phyloP scores from a whole-genome alignment of 2,797 vertebrate species.

The Amphiprion clarkii region DNA sequence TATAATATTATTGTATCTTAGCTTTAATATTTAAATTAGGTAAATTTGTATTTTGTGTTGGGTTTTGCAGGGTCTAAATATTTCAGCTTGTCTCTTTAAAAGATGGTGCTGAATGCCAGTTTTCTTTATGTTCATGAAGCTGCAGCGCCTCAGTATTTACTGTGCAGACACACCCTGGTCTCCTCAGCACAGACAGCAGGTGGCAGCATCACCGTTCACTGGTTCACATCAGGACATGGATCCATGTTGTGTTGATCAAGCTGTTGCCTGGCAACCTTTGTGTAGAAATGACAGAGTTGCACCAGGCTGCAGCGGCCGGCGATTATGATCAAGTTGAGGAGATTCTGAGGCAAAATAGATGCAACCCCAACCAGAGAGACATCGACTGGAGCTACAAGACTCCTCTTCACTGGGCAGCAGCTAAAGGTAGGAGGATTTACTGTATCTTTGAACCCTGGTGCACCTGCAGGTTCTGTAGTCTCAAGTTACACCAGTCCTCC shows the following conservation, averaged over 20 bases:
- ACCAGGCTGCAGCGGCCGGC: slow-evolving; percentile 89
- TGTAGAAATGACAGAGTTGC: slow-evolving; percentile 88
- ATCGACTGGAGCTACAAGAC: slow-evolving; percentile 90
- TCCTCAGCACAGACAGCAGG: slow-evolving; percentile 33
- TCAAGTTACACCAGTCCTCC: neutral
- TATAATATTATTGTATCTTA: too few species aligned
- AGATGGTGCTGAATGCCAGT: too few species aligned
- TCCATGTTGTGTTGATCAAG: slow-evolving; percentile 31
- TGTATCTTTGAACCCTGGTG: too few species aligned
- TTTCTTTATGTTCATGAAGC: too few species aligned
- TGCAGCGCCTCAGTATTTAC: too few species aligned
- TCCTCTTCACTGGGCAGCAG: slow-evolving; percentile 93
- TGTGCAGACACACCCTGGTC: neutral
- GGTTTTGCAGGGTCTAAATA: too few species aligned
- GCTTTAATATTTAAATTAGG: too few species aligned
- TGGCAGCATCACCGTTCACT: slow-evolving; percentile 30
- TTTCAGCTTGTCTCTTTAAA: too few species aligned
- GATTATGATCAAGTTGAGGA: slow-evolving; percentile 81
- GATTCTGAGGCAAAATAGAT: slow-evolving; percentile 84
- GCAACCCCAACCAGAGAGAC: slow-evolving; percentile 90
- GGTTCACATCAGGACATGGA: neutral
- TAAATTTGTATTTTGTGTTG: too few species aligned
- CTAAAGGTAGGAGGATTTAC: slow-evolving; percentile 80
- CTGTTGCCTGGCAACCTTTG: slow-evolving; percentile 12
- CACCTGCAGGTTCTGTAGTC: neutral